Evolutionary conservation across 1,140 invertebrate species (phyloP).

Genomic region (Aphaenogaster floridana): DNA sequence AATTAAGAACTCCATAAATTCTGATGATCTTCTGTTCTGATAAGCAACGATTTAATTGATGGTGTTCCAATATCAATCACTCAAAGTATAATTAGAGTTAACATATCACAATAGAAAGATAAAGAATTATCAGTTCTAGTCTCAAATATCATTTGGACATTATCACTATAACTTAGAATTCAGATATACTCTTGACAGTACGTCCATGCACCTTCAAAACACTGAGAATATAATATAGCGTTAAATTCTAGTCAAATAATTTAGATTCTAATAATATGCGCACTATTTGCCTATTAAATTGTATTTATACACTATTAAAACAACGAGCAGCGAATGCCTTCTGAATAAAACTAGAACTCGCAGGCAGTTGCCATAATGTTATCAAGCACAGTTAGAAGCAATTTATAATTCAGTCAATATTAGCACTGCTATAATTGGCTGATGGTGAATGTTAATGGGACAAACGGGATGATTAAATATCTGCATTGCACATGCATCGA

Average conservation of each 20-base stretch:
- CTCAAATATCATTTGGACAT: not conserved
- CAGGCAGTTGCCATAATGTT: slow-evolving; percentile 16
- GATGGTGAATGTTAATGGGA: not conserved
- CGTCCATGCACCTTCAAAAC: not conserved
- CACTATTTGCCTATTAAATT: not conserved
- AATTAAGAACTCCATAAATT: slow-evolving; percentile 4
- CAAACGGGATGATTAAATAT: not conserved
- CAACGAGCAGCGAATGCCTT: not conserved
- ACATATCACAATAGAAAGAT: slow-evolving; percentile 1
- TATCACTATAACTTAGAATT: slow-evolving; percentile 24
- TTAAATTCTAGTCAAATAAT: not conserved
- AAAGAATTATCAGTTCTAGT: slow-evolving; percentile 8
- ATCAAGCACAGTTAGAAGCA: slow-evolving; percentile 6
- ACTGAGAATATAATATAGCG: not conserved
- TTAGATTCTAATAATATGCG: not conserved
- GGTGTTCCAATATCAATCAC: not conserved
- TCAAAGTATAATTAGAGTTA: not conserved
- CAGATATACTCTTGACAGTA: not conserved
- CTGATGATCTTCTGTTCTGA: not conserved
- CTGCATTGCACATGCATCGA: slow-evolving; percentile 12
- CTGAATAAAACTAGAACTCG: not conserved
- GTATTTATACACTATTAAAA: not conserved
- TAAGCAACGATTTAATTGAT: slow-evolving; percentile 12
- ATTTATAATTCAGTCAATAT: slow-evolving; percentile 36
- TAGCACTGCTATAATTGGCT: slow-evolving; percentile 28